phyloP scores from a whole-genome alignment of 2,888 invertebrate species.

The Eulithis testata region DNA sequence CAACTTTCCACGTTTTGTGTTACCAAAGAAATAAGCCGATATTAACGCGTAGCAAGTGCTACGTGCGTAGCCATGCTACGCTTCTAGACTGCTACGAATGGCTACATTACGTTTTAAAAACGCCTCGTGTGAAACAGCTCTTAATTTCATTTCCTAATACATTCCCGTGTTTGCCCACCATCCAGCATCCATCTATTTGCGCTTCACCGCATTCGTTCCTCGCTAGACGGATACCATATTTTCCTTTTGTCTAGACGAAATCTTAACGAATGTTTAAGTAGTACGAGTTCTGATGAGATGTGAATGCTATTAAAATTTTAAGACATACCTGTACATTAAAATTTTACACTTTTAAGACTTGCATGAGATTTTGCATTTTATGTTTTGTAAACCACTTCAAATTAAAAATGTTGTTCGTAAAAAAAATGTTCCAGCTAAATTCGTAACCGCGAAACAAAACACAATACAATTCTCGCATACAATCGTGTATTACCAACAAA shows the following conservation, averaged over 20 bases:
- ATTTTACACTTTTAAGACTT: not conserved
- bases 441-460: constrained; percentile 44
- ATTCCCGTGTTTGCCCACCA: constrained; percentile 72
- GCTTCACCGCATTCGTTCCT: constrained; percentile 67
- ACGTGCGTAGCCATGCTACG: not conserved
- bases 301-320: constrained; percentile 36
- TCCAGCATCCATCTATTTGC: constrained; percentile 47
- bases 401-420: not conserved
- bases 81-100: not conserved
- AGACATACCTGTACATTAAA: constrained; percentile 2
- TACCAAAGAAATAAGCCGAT: not conserved
- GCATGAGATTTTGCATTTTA: not conserved
- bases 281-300: constrained; percentile 49
- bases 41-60: not conserved
- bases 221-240: constrained; percentile 76
- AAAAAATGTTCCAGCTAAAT: constrained; percentile 5
- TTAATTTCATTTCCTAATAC: constrained; percentile 83
- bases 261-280: constrained; percentile 82
- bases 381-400: not conserved
- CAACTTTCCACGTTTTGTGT: too few relatives aligned
- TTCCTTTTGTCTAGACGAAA: constrained; percentile 84
- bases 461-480: constrained; percentile 46
- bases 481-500: constrained; percentile 60
- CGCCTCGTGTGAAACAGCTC: constrained; percentile 34
- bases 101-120: not conserved